These are phyloP conservation scores for Cydia amplana DNA, from an alignment of 1,140 invertebrate species.

Conservation along the genomic window DNA sequence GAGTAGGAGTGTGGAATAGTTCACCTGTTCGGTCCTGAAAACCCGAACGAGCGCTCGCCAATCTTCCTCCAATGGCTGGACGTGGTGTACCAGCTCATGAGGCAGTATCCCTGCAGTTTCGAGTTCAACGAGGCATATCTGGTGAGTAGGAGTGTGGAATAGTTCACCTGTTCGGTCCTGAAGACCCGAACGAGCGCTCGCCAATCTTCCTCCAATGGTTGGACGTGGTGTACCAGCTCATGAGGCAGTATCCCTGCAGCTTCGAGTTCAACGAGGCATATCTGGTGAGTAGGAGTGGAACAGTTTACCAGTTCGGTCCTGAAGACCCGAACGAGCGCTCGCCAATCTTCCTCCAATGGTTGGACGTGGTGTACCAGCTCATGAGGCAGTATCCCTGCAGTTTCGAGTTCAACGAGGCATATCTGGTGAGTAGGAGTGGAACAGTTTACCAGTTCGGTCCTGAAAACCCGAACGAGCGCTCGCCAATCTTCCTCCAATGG, in stretches of 20 bases:
- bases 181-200: constrained; percentile 94
- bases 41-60: constrained; percentile 94
- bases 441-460: constrained; percentile 87
- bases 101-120: constrained; percentile 95
- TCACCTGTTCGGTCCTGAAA: constrained; percentile 89
- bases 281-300: constrained; percentile 93
- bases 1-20: no score
- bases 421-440: constrained; percentile 92
- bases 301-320: constrained; percentile 86
- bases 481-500: constrained; percentile 99
- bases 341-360: constrained; percentile 98
- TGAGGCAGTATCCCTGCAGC: constrained; percentile 92
- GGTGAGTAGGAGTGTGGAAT: no score
- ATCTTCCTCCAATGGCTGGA: constrained; percentile 99
- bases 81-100: constrained; percentile 94
- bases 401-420: constrained; percentile 97
- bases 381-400: constrained; percentile 92
- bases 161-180: constrained; percentile 88
- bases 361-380: constrained; percentile 97
- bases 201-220: constrained; percentile 99
- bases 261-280: constrained; percentile 98
- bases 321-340: constrained; percentile 95
- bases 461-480: constrained; percentile 93
- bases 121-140: constrained; percentile 96
- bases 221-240: constrained; percentile 96